Evolutionary conservation across 2,113 vertebrate genomes (phyloP).

Genomic region (Chrysemys picta): DNA sequence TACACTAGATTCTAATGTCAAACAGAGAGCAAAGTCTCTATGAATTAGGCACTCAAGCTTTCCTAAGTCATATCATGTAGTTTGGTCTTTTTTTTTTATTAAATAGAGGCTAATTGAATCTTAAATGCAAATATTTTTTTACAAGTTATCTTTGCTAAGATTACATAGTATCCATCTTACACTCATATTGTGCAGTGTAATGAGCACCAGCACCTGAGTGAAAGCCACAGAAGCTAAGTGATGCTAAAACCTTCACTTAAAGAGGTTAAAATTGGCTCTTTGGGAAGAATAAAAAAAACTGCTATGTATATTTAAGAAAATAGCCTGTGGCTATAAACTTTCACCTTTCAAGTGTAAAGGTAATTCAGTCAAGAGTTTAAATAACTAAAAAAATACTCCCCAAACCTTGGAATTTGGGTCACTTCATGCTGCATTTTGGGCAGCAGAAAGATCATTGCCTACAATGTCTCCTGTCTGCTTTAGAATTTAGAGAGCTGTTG

Average conservation of each 20-base stretch:
- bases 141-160: neutral
- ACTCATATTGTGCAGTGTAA: neutral
- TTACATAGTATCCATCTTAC: neutral
- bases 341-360: neutral
- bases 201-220: conserved; percentile 41
- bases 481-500: conserved; percentile 16
- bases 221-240: conserved; percentile 40
- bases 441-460: neutral
- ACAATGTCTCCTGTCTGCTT: neutral
- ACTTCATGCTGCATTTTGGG: neutral
- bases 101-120: neutral
- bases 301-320: conserved; percentile 1
- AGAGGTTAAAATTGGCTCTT: conserved; percentile 52
- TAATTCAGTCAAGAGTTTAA: neutral
- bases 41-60: neutral
- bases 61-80: neutral
- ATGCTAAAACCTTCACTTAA: conserved; percentile 15
- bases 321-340: neutral
- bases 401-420: neutral
- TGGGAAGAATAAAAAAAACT: conserved; percentile 10
- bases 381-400: neutral
- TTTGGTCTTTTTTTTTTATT: neutral
- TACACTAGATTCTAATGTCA: neutral
- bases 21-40: neutral
- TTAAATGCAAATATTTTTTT: neutral